These are phyloP conservation scores for Mungos mungo DNA, from an alignment of 2,113 vertebrate species.

Conservation along the genomic window DNA sequence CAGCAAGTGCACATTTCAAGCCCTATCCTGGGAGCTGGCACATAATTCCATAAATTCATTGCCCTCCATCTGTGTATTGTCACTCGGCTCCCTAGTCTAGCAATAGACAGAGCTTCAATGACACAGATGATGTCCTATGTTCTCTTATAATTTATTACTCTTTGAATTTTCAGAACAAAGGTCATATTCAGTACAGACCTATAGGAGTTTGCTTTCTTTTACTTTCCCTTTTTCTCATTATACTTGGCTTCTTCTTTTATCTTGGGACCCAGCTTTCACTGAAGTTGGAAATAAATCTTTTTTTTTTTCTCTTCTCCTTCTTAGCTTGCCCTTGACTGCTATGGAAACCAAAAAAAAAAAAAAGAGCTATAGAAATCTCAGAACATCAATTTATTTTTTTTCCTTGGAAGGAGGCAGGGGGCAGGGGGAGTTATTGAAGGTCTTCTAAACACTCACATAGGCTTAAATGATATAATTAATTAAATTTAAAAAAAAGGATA, in stretches of 20 bases:
- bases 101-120: slow-evolving; percentile 35
- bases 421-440: background rate
- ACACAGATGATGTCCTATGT: slow-evolving; percentile 40
- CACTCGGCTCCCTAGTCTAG: slow-evolving; percentile 1
- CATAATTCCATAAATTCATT: background rate
- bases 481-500: background rate
- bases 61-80: slow-evolving; percentile 66
- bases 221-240: slow-evolving; percentile 47
- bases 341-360: slow-evolving; percentile 40
- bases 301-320: background rate
- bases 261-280: slow-evolving; percentile 57
- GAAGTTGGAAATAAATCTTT: slow-evolving; percentile 63
- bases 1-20: slow-evolving; percentile 46
- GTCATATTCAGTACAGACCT: slow-evolving; percentile 23
- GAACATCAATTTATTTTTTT: slow-evolving; percentile 53
- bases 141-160: slow-evolving; percentile 68
- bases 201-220: slow-evolving; percentile 35
- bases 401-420: background rate
- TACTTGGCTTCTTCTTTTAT: slow-evolving; percentile 65
- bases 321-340: slow-evolving; percentile 65
- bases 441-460: background rate
- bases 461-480: background rate
- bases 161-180: slow-evolving; percentile 63
- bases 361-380: slow-evolving; percentile 29
- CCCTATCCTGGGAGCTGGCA: slow-evolving; percentile 45